Conservation (phyloP, 1,140 invertebrate species). For the Drosophila baimaii region DNA sequence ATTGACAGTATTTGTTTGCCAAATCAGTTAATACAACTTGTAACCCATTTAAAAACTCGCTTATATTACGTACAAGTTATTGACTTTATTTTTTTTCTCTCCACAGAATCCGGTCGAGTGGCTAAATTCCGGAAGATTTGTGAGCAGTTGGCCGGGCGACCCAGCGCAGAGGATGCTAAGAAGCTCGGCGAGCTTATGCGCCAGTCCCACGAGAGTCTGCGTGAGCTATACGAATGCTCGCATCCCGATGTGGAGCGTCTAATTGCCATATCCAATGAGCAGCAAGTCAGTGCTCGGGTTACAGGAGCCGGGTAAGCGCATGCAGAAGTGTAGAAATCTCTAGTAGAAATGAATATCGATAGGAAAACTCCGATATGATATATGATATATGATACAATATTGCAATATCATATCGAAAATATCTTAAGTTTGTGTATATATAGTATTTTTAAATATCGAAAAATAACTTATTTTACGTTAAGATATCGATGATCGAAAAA, state of each 20-base stretch:
- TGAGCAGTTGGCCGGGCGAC: constrained; percentile 61
- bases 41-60: neutral
- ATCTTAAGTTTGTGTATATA: no score
- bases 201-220: constrained; percentile 93
- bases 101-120: constrained; percentile 92
- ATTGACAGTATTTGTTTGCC: neutral
- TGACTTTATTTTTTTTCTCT: constrained; percentile 23
- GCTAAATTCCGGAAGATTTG: constrained; percentile 88
- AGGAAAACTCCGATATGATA: no score
- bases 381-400: no score
- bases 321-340: fast-evolving
- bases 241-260: constrained; percentile 94
- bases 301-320: constrained; percentile 93
- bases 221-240: constrained; percentile 96
- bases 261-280: constrained; percentile 90
- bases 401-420: no score
- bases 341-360: no score
- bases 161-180: constrained; percentile 48
- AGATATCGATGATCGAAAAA: no score
- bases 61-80: neutral
- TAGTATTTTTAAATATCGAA: no score
- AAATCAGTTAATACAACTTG: neutral
- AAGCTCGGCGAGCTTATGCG: constrained; percentile 94
- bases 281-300: constrained; percentile 92
- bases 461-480: no score